Base-by-base conservation (phyloP, 2,797 vertebrate genomes). In the Characodon lateralis region DNA sequence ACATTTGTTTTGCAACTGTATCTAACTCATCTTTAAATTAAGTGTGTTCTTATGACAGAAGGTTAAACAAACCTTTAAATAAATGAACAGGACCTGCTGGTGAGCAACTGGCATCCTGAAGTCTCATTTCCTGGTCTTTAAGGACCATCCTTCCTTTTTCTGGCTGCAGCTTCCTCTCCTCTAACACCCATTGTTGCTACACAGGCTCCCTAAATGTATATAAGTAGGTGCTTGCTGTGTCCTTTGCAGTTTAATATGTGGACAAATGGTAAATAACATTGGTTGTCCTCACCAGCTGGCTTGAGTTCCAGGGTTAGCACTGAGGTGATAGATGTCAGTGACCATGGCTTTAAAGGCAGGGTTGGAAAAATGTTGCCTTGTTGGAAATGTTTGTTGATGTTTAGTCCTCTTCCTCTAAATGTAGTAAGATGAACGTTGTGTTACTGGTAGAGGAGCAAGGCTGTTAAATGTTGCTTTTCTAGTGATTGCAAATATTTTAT, bases 121-220 rank as follows among this genome's bases (percentile, higher is more conserved):
- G 94, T 92, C 95, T 96, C 94, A 95, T 97, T 98, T 99, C 97
- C 97, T 97, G 89, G 73, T 96, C 96, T 97, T 97, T 96, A 97
- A 97, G 96, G 95, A 92, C 94, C 94, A 96, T 97, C 96, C 97
- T 98, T 97, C 97, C 97, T 97, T 92, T 70, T 95, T 93, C 94
- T 94, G 94, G 95, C 95, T 94, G 92, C 86, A 76, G 92, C 94
- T 98, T 98, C 97, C 97, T 97, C 89, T 96, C 90, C 91, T 93
- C 90, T 82, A 89, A 92, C 93, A 90, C 89, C 91, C 84, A 84
- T 83, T 88, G 91, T 88, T 80, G 75, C 86, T 85, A 89, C 77
- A 76, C 83, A 79, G 83, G 73, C 78, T 86, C 79, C 74, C 79
- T 77, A 46, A 13, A 8, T 56, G 28, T 77, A 53, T 79, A 26